Base-by-base conservation (phyloP, 1,140 invertebrate species). In the Anastrepha ludens region DNA sequence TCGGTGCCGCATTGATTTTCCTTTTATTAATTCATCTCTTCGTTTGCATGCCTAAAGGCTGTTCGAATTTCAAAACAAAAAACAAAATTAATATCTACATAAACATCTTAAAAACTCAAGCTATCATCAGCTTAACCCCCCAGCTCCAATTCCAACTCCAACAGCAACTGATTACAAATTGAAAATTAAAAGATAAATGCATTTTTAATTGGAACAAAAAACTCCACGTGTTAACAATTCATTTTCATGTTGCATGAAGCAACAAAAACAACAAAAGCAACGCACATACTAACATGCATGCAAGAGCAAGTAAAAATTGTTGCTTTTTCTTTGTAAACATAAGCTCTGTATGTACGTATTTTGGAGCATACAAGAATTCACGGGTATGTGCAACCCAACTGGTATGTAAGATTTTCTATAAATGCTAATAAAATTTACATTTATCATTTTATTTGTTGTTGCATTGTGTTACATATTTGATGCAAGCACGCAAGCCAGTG, bases 391-490 rank as follows among this genome's bases (percentile, higher is more conserved):
- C 15, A 47, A 44, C 4, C 44, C 44, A 74, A 2, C 50, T 74
- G 13, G 5, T 41, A 17, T 17, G 67, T 74, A 74, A 74, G 67
- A 74, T 74, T 74, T 74, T 44, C 41, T 74, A 15, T 85, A 85
- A 85, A 85, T 85, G 81, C 81, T 85, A 85, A 85, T 85, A 85
- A 85, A 85, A 85, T 85, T 47, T 60, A 58, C 29, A 85, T 85
- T 85, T 59, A 85, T 85, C 81, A 85, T 85, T 58, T 6, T 50
- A 29, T 20, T 74, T 65, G 20, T 47, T 74, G 39, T 74, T 44
- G 67, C 41, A 39, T 74, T 44, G 11, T 17, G 13, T n/a, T n/a
- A 74, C 13, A 44, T 55, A 81, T 74, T 74, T 74, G 70, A 13
- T 20, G 17, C 47, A 55, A 81, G 17, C 74, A 81, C 47, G 74